These are phyloP conservation scores for Cotesia chilonis DNA, from an alignment of 1,140 invertebrate species.

Conservation along the genomic window DNA sequence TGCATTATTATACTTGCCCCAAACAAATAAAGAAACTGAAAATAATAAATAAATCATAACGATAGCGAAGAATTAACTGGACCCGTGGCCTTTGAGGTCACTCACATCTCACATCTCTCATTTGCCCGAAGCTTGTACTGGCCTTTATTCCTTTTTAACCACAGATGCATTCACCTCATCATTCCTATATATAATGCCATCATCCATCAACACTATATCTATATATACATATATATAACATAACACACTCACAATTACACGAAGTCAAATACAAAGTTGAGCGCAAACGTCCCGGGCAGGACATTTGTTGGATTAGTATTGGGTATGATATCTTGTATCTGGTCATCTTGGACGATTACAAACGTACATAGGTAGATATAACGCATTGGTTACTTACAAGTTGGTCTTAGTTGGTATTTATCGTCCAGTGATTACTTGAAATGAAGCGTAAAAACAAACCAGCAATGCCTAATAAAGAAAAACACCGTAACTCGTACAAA, in stretches of 20 bases:
- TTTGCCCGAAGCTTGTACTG: constrained; percentile 39
- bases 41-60: neutral
- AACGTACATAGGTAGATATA: too few species aligned
- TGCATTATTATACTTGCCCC: too few species aligned
- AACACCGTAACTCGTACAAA: constrained; percentile 21
- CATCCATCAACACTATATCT: neutral
- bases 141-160: constrained; percentile 10
- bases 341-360: too few species aligned
- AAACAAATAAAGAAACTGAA: neutral
- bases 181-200: neutral
- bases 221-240: neutral
- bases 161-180: neutral
- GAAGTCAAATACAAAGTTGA: too few species aligned
- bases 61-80: constrained; percentile 3
- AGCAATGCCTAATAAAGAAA: constrained; percentile 62
- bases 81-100: constrained; percentile 54
- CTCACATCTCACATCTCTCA: constrained; percentile 55
- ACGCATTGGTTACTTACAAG: neutral
- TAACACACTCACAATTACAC: too few species aligned
- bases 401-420: neutral
- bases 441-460: constrained; percentile 49
- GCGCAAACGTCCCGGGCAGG: too few species aligned
- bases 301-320: too few species aligned
- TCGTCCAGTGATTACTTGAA: neutral
- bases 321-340: too few species aligned